phyloP scores from a whole-genome alignment of 1,140 invertebrate species.

The Pinna nobilis region DNA sequence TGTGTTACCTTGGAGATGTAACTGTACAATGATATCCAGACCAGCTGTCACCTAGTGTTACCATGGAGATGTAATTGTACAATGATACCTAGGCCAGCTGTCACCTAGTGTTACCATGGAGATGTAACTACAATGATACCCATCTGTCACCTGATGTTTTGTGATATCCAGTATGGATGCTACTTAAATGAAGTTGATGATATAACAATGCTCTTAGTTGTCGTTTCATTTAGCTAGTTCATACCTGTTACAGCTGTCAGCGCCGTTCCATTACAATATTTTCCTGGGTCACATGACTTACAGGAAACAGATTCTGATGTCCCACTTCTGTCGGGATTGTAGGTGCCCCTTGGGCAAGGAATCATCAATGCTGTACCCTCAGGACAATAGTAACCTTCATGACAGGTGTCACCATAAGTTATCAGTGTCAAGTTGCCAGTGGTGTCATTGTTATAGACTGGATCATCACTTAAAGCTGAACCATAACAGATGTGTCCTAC shows the following conservation, averaged over 20 bases:
- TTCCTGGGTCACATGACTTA: constrained; percentile 65
- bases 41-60: too few species aligned
- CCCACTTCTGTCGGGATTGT: constrained; percentile 62
- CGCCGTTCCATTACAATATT: constrained; percentile 67
- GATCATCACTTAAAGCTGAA: constrained; percentile 60
- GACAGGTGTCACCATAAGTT: constrained; percentile 67
- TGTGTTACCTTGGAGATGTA: too few species aligned
- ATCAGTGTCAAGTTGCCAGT: constrained; percentile 66
- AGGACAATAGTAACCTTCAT: constrained; percentile 65
- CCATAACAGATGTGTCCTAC: constrained; percentile 71
- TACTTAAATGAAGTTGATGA: too few species aligned
- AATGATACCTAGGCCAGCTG: too few species aligned
- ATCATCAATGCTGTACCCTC: constrained; percentile 63
- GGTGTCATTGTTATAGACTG: constrained; percentile 69
- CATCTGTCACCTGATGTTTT: too few species aligned
- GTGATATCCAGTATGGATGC: too few species aligned
- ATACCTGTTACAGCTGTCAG: constrained; percentile 61
- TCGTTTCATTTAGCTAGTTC: not conserved
- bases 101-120: too few species aligned
- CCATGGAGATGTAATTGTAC: too few species aligned
- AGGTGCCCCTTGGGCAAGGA: constrained; percentile 68
- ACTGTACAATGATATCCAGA: too few species aligned
- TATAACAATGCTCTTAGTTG: too few species aligned
- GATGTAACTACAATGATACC: too few species aligned
- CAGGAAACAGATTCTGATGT: constrained; percentile 53